These are phyloP conservation scores for Distichodus sexfasciatus DNA, from an alignment of 2,797 vertebrate species.

Conservation along the genomic window DNA sequence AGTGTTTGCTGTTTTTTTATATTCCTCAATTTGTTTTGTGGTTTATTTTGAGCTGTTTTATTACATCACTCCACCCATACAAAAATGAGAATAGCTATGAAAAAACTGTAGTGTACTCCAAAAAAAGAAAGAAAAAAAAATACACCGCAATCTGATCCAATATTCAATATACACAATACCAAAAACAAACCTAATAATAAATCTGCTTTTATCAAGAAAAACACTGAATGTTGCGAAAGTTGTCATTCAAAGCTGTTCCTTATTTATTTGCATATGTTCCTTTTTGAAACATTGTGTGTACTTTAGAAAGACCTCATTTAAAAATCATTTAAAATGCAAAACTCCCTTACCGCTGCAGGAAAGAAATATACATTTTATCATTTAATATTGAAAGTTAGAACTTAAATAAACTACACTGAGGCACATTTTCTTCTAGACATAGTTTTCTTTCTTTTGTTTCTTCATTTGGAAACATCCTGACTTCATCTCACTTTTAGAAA, in stretches of 20 bases:
- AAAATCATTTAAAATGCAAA: not conserved
- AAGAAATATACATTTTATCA: too few relatives aligned
- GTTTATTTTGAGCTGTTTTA: not conserved
- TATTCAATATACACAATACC: not conserved
- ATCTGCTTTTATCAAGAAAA: not conserved
- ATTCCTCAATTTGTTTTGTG: constrained; percentile 23
- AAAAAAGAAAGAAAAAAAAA: not conserved
- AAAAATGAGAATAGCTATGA: not conserved
- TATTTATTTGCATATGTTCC: not conserved
- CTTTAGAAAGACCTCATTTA: not conserved
- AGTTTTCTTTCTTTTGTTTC: not conserved
- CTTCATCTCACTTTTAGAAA: not conserved
- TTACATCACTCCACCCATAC: not conserved
- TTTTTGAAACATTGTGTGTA: not conserved
- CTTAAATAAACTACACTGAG: too few relatives aligned
- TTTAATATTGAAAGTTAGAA: too few relatives aligned
- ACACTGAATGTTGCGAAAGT: not conserved
- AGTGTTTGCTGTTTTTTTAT: constrained; percentile 45
- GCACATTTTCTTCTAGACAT: too few relatives aligned
- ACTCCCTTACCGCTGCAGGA: not conserved
- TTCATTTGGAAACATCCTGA: not conserved
- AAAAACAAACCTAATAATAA: not conserved
- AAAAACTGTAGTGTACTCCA: not conserved
- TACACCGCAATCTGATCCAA: not conserved
- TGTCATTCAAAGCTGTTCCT: not conserved